These are phyloP conservation scores for Drosophila setifemur DNA, from an alignment of 1,140 invertebrate species.

Conservation along the genomic window DNA sequence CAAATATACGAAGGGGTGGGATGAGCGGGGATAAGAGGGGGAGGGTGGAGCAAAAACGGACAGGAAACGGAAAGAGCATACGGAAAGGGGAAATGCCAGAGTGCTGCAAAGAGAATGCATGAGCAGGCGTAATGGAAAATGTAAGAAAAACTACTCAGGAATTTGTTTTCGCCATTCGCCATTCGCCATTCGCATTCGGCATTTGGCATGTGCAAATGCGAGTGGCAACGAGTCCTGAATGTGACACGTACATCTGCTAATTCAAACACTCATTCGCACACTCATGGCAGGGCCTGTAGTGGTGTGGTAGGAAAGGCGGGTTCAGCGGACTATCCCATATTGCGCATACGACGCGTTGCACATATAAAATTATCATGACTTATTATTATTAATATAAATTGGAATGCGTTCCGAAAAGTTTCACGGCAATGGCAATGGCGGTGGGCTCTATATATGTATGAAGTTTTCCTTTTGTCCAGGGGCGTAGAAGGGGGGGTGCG, in stretches of 20 bases:
- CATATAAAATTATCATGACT: slow-evolving; percentile 36
- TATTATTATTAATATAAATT: slow-evolving; percentile 41
- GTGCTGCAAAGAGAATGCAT: slow-evolving; percentile 38
- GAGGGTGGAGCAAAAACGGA: not conserved
- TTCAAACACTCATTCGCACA: slow-evolving; percentile 33
- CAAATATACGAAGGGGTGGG: slow-evolving; percentile 6
- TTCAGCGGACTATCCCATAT: slow-evolving; percentile 3
- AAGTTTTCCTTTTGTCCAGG: not conserved
- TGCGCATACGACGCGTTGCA: slow-evolving; percentile 41
- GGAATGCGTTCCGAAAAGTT: slow-evolving; percentile 21
- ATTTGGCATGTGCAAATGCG: slow-evolving; percentile 32
- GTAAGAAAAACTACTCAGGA: slow-evolving; percentile 38
- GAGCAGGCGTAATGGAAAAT: slow-evolving; percentile 44
- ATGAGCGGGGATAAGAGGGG: not conserved
- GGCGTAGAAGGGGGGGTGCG: not conserved
- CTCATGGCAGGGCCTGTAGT: too few species aligned
- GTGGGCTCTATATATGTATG: not conserved
- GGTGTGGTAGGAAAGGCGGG: not conserved
- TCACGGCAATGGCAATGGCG: not conserved
- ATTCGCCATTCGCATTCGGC: slow-evolving; percentile 13
- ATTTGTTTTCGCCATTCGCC: slow-evolving; percentile 36
- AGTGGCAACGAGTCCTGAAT: slow-evolving; percentile 11
- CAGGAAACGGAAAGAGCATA: slow-evolving; percentile 20
- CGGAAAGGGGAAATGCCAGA: slow-evolving; percentile 19
- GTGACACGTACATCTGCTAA: slow-evolving; percentile 44